A percentile compares a stretch with the other conserved stretches of the same genome.
These are phyloP conservation scores for Rhea pennata DNA, from an alignment of 2,113 vertebrate genomes.

Conservation along the genomic window DNA sequence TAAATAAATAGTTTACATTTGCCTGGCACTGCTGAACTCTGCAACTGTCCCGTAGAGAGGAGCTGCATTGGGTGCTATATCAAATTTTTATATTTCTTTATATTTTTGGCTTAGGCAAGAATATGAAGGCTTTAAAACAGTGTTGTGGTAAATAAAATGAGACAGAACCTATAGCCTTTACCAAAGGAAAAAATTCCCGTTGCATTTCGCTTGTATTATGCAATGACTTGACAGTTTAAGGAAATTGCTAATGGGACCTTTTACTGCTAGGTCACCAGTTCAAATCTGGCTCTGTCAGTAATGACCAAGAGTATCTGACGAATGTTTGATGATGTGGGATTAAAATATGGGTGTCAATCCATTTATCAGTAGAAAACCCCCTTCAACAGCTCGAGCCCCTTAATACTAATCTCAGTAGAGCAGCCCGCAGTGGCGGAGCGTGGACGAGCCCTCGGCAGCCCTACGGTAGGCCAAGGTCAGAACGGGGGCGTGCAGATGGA, in stretches of 20 bases:
- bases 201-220: conserved; percentile 14
- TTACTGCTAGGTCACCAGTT: conserved; percentile 67
- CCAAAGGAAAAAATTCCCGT: neutral
- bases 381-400: conserved; percentile 47
- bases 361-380: conserved; percentile 53
- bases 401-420: neutral
- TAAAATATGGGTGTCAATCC: conserved; percentile 56
- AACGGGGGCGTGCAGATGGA: conserved; percentile 36
- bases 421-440: neutral
- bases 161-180: neutral
- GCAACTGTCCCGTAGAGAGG: fast-evolving
- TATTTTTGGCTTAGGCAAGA: fast-evolving
- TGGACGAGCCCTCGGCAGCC: neutral
- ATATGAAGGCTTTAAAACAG: neutral
- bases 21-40: fast-evolving
- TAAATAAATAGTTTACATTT: neutral
- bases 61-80: fast-evolving
- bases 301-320: conserved; percentile 55
- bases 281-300: conserved; percentile 57
- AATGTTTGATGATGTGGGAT: conserved; percentile 70
- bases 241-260: conserved; percentile 68
- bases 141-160: neutral
- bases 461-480: neutral
- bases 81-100: fast-evolving
- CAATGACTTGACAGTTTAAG: conserved; percentile 46